Percentiles rank a stretch among this genome's conserved stretches.
Evolutionary conservation across 2,113 vertebrate species (phyloP).

Genomic region (Thinocorus orbignyianus): DNA sequence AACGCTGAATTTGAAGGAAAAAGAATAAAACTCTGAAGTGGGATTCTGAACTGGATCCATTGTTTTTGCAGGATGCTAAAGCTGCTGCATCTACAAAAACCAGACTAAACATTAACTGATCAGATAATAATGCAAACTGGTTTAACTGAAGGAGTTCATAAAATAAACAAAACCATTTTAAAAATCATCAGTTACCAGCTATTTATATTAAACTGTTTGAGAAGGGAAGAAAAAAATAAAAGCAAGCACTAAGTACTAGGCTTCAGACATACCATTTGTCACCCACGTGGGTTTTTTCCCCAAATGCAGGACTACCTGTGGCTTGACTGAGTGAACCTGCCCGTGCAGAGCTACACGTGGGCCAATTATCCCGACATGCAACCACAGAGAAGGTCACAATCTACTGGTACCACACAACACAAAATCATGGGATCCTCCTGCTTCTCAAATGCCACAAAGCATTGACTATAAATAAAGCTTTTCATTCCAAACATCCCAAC

Average conservation of each 20-base stretch:
- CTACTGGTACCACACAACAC: not conserved
- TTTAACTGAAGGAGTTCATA: constrained; percentile 5
- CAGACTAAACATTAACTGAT: not conserved
- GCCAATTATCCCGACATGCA: not conserved
- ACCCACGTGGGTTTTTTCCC: not conserved
- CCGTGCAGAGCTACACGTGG: not conserved
- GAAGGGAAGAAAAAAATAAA: not conserved
- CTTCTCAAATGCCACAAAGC: not conserved
- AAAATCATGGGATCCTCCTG: no score
- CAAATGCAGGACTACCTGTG: not conserved
- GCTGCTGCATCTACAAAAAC: not conserved
- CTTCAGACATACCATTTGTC: constrained; percentile 41
- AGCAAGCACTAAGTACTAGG: not conserved
- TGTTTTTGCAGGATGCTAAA: not conserved
- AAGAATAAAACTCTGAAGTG: not conserved
- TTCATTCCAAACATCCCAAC: accelerated
- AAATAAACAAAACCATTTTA: not conserved
- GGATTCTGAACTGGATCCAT: not conserved
- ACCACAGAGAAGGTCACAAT: not conserved
- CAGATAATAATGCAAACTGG: not conserved
- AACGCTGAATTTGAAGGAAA: not conserved
- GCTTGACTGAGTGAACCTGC: not conserved
- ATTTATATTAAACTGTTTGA: constrained; percentile 30
- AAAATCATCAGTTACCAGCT: not conserved
- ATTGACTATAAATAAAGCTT: not conserved